These are phyloP conservation scores for Grammomys dolichurus DNA, from an alignment of 2,113 vertebrate species.

Conservation along the genomic window DNA sequence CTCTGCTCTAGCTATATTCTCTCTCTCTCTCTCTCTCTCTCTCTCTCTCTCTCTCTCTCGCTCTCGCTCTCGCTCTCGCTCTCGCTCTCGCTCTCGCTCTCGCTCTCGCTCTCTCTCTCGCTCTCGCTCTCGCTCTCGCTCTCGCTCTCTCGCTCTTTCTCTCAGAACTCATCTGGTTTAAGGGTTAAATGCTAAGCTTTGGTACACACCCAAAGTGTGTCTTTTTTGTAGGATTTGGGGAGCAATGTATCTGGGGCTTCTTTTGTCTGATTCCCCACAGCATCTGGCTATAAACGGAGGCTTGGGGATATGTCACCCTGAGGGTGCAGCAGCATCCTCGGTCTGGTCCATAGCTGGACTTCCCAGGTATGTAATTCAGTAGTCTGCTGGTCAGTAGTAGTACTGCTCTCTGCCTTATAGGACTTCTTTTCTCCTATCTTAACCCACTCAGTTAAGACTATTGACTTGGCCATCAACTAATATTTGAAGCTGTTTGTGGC, in stretches of 20 bases:
- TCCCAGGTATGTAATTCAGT: background rate
- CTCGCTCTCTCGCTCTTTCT: too few relatives aligned
- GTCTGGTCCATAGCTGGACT: background rate
- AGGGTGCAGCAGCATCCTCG: background rate
- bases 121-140: too few relatives aligned
- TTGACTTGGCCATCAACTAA: background rate
- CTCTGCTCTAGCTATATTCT: background rate
- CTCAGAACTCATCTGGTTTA: background rate
- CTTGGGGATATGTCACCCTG: background rate
- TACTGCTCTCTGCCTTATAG: background rate
- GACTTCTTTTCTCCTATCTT: background rate
- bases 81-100: too few relatives aligned
- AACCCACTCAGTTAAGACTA: background rate
- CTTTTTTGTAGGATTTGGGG: background rate
- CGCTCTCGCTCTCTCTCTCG: too few relatives aligned
- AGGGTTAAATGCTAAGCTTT: conserved; percentile 21
- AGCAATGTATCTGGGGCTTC: background rate
- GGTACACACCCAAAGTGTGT: background rate
- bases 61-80: too few relatives aligned
- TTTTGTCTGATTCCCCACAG: background rate
- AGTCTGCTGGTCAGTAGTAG: background rate
- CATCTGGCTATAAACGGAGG: background rate
- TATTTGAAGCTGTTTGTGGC: background rate
- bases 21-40: too few relatives aligned
- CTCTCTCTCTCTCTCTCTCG: too few relatives aligned